These are phyloP conservation scores for Sinocyclocheilus rhinocerous DNA, from an alignment of 2,113 vertebrate genomes.

Conservation along the genomic window DNA sequence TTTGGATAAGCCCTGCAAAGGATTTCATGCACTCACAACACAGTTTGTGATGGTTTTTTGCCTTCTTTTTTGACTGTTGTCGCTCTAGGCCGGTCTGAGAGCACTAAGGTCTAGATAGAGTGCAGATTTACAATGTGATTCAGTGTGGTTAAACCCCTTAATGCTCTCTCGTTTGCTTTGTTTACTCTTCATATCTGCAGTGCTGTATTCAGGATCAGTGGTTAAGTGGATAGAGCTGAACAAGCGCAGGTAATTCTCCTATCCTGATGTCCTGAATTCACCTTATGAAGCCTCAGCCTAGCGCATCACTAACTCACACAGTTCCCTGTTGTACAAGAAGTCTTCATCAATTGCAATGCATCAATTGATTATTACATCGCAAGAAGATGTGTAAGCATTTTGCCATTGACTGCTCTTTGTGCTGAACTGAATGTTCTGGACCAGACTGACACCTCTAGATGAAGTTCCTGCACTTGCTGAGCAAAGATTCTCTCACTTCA, in stretches of 20 bases:
- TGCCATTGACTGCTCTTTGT: constrained; percentile 53
- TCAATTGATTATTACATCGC: constrained; percentile 24
- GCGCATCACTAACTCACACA: constrained; percentile 33
- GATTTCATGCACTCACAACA: constrained; percentile 21
- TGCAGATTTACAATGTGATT: not conserved
- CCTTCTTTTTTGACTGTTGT: not conserved
- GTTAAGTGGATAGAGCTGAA: constrained; percentile 14
- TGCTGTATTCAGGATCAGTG: constrained; percentile 21
- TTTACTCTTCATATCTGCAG: constrained; percentile 23
- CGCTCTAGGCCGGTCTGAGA: not conserved
- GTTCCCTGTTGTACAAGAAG: not conserved
- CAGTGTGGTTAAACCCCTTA: not conserved
- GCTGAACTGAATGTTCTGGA: constrained; percentile 45
- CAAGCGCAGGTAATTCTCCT: not conserved
- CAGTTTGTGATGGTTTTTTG: constrained; percentile 27
- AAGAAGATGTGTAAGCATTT: constrained; percentile 61
- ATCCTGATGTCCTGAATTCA: constrained; percentile 49
- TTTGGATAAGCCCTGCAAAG: constrained; percentile 30
- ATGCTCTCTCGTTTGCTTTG: not conserved
- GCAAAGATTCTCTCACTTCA: not conserved
- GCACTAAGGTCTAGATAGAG: constrained; percentile 4
- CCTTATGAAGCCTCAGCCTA: constrained; percentile 8
- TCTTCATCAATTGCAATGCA: not conserved
- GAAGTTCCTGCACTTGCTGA: not conserved
- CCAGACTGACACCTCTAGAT: not conserved